A percentile compares a stretch with the other conserved stretches of the same genome.
Conservation (phyloP, 2,888 invertebrate species). For the Frankliniella fusca region DNA sequence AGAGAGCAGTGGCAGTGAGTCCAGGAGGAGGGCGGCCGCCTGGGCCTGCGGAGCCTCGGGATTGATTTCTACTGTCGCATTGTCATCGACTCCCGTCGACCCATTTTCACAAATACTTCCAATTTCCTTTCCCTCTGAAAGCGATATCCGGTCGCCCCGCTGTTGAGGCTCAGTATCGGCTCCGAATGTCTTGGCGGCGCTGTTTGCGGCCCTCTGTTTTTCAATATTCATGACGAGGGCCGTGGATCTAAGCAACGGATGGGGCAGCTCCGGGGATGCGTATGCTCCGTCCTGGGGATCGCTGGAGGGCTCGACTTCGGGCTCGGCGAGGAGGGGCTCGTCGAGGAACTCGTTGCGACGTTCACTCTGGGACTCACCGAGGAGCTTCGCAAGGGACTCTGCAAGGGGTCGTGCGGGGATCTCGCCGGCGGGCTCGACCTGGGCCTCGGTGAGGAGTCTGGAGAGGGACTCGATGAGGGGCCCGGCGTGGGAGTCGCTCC, state of each 20-base stretch:
- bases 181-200: background rate
- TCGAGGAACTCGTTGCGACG: background rate
- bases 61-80: background rate
- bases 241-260: background rate
- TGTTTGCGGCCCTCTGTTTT: background rate
- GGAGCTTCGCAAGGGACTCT: background rate
- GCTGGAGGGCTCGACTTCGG: background rate
- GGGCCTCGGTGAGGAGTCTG: background rate
- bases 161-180: background rate
- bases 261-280: background rate
- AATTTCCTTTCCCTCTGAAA: conserved; percentile 6
- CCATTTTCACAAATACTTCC: background rate
- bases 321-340: background rate
- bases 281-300: background rate
- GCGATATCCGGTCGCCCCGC: background rate
- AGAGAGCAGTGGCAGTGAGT: background rate
- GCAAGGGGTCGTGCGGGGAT: background rate
- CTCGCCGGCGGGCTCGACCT: background rate
- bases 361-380: background rate
- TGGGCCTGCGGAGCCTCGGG: background rate
- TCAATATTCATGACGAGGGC: conserved; percentile 22
- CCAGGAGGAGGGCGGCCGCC: background rate
- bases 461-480: too few relatives aligned
- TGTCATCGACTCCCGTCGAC: background rate
- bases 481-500: too few relatives aligned